These are phyloP conservation scores for Sarcophaga caerulescens DNA, from an alignment of 2,888 invertebrate species.

Conservation along the genomic window DNA sequence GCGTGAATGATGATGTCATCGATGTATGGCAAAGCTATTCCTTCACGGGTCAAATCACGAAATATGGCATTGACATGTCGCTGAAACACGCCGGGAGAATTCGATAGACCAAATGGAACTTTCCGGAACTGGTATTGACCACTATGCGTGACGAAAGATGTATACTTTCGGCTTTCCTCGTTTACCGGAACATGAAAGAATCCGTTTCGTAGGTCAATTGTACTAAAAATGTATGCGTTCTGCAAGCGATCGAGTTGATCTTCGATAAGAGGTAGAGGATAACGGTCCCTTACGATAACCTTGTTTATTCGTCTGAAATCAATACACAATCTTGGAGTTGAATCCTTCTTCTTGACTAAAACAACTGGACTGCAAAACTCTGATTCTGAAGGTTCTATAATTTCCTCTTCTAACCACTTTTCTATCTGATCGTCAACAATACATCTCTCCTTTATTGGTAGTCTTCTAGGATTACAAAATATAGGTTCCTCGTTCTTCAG, in stretches of 20 bases:
- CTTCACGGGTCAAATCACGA: constrained; percentile 31
- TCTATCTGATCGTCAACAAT: constrained; percentile 57
- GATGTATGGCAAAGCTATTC: constrained; percentile 66
- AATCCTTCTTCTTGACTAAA: constrained; percentile 52
- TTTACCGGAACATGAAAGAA: constrained; percentile 67
- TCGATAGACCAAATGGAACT: too few species aligned
- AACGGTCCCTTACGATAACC: constrained; percentile 70
- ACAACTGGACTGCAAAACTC: constrained; percentile 65
- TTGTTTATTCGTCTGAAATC: constrained; percentile 69
- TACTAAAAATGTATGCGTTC: constrained; percentile 64
- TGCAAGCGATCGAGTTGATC: constrained; percentile 66
- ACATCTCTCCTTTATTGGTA: constrained; percentile 23
- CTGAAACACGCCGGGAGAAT: too few species aligned
- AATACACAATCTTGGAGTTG: constrained; percentile 69
- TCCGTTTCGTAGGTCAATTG: constrained; percentile 68
- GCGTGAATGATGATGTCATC: constrained; percentile 73
- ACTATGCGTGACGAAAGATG: constrained; percentile 27
- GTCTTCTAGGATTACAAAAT: too few species aligned
- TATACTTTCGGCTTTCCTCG: constrained; percentile 68
- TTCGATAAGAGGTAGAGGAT: constrained; percentile 62
- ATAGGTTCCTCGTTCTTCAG: too few species aligned
- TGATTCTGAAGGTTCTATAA: constrained; percentile 54
- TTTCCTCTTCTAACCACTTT: constrained; percentile 59
- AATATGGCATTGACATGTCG: too few species aligned
- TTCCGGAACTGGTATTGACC: too few species aligned